Conservation (phyloP, 2,888 invertebrate genomes). For the Brassicogethes aeneus region DNA sequence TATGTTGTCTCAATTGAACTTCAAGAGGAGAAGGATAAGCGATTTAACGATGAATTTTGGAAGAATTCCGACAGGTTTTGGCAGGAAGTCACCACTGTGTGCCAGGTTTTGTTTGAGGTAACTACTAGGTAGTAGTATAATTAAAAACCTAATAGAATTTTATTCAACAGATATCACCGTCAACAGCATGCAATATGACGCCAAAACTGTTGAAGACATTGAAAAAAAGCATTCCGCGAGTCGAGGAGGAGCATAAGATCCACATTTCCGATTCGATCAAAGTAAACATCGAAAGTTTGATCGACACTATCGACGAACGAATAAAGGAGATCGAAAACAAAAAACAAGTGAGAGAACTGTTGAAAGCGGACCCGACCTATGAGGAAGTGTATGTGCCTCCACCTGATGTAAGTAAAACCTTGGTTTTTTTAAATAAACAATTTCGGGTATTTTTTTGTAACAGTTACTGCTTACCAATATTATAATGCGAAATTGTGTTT, state of each 20-base stretch:
- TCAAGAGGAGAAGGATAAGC: slow-evolving; percentile 13
- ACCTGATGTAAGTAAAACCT: no score
- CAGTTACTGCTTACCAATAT: no score
- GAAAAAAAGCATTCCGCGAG: slow-evolving; percentile 13
- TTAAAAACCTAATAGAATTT: no score
- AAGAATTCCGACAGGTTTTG: slow-evolving; percentile 22
- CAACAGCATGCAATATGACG: slow-evolving; percentile 4
- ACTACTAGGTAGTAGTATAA: no score
- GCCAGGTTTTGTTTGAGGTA: slow-evolving; percentile 24
- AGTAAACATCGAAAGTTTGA: slow-evolving; percentile 34
- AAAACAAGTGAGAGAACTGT: slow-evolving; percentile 8
- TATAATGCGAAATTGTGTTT: no score
- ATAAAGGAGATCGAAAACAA: slow-evolving; percentile 19
- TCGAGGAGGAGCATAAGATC: slow-evolving; percentile 16
- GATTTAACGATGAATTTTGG: slow-evolving; percentile 17
- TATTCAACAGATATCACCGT: no score
- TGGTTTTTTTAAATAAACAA: no score
- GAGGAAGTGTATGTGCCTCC: not conserved
- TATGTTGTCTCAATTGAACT: not conserved
- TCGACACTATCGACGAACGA: slow-evolving; percentile 28
- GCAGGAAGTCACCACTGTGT: slow-evolving; percentile 20
- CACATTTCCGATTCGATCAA: slow-evolving; percentile 31
- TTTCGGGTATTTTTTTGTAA: no score
- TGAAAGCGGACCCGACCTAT: not conserved
- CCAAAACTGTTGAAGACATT: slow-evolving; percentile 3